Conservation (phyloP, 2,797 vertebrate species). For the Pristis pectinata region DNA sequence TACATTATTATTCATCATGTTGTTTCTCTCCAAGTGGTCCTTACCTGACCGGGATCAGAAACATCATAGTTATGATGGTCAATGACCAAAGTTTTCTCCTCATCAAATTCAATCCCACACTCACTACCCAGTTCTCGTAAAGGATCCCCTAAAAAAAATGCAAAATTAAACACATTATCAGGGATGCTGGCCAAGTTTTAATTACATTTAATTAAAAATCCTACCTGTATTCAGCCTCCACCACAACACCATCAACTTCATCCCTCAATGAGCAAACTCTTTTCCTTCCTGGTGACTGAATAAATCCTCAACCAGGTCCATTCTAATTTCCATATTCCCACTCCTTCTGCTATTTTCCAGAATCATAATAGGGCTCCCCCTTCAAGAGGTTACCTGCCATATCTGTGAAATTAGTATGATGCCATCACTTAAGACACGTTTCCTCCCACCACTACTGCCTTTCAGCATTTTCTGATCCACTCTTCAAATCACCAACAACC, state of each 20-base stretch:
- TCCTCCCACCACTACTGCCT: too few relatives aligned
- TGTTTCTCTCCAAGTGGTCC: not conserved
- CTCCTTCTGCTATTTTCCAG: too few relatives aligned
- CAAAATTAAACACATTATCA: slow-evolving; percentile 7
- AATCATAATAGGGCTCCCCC: too few relatives aligned
- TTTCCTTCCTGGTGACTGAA: too few relatives aligned
- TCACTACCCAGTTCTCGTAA: slow-evolving; percentile 92
- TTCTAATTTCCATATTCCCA: too few relatives aligned
- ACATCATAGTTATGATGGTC: slow-evolving; percentile 93
- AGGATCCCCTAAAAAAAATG: slow-evolving; percentile 72
- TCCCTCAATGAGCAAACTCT: not conserved
- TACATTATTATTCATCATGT: not conserved
- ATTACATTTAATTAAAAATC: not conserved
- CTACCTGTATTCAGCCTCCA: not conserved
- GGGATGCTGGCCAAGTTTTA: too few relatives aligned
- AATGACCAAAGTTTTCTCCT: slow-evolving; percentile 89
- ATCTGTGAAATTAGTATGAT: too few relatives aligned
- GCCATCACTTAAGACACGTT: too few relatives aligned
- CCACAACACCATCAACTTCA: not conserved
- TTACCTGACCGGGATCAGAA: slow-evolving; percentile 88
- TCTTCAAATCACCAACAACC: too few relatives aligned
- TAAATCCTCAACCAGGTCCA: too few relatives aligned
- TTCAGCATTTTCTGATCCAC: too few relatives aligned
- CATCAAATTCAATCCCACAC: slow-evolving; percentile 95
- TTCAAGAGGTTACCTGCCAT: too few relatives aligned